Conservation (phyloP, 2,797 vertebrate genomes). For the Gallinago stenura region DNA sequence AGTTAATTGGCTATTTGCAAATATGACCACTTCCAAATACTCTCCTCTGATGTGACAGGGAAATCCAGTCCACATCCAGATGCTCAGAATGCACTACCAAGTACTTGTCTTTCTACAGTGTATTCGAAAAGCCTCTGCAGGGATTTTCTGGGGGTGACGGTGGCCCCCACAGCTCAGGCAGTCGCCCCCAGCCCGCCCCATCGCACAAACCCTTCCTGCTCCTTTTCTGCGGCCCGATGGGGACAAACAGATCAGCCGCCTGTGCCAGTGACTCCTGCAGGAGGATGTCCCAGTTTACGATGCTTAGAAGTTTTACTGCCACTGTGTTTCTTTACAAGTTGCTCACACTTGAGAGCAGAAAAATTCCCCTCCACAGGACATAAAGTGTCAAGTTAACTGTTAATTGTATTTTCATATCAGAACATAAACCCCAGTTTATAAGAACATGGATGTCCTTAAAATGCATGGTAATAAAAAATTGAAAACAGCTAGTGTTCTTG, state of each 20-base stretch:
- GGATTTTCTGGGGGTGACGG: neutral
- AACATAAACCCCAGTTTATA: slow-evolving; percentile 68
- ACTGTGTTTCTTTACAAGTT: neutral
- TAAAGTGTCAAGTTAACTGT: slow-evolving; percentile 59
- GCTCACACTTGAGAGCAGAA: neutral
- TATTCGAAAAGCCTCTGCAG: neutral
- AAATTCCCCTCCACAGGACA: slow-evolving; percentile 42
- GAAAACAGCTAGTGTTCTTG: slow-evolving; percentile 75
- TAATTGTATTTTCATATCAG: slow-evolving; percentile 77
- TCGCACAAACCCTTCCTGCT: neutral
- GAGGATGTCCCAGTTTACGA: neutral
- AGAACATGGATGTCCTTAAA: slow-evolving; percentile 67
- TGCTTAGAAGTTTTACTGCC: neutral
- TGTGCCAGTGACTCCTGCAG: neutral
- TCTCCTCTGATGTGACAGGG: neutral
- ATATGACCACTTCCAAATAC: neutral
- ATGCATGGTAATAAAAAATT: slow-evolving; percentile 63
- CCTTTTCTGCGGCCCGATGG: neutral
- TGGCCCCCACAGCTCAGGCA: neutral
- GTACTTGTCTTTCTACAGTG: neutral
- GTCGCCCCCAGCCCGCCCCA: neutral
- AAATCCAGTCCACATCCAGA: neutral
- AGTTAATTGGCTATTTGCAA: neutral
- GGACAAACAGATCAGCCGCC: neutral
- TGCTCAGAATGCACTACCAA: neutral